Percentiles rank a stretch among this genome's conserved stretches.
Conservation (phyloP, 2,888 invertebrate species). For the Epinotia nisella region DNA sequence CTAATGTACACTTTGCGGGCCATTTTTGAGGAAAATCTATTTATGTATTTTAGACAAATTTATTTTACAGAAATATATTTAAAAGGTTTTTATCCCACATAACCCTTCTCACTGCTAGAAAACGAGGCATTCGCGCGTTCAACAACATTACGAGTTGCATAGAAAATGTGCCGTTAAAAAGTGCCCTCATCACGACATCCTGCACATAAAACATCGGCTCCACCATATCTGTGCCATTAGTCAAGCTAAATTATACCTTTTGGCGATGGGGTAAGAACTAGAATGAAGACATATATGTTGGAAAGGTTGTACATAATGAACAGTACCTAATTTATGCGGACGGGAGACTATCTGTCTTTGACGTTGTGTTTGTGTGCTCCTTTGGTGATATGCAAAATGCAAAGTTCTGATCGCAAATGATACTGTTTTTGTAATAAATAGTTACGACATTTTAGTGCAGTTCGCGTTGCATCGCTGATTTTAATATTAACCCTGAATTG, state of each 20-base stretch:
- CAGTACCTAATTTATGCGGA: constrained; percentile 72
- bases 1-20: too few species aligned
- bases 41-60: too few species aligned
- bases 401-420: constrained; percentile 27
- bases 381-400: constrained; percentile 25
- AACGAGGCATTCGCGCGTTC: constrained; percentile 60
- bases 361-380: constrained; percentile 46
- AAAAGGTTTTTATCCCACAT: not conserved
- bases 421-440: not conserved
- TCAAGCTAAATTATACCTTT: not conserved
- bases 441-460: not conserved
- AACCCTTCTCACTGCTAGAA: constrained; percentile 48
- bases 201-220: constrained; percentile 72
- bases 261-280: not conserved
- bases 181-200: constrained; percentile 77
- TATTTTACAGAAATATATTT: not conserved
- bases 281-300: not conserved
- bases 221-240: not conserved
- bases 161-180: constrained; percentile 62
- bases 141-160: constrained; percentile 57
- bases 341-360: constrained; percentile 73
- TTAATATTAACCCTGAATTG: too few species aligned
- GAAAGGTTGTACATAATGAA: constrained; percentile 66
- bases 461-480: too few species aligned
- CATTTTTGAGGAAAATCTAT: too few species aligned